Evolutionary conservation across 2,797 vertebrate species (phyloP).

Genomic region (Amphiprion clarkii): DNA sequence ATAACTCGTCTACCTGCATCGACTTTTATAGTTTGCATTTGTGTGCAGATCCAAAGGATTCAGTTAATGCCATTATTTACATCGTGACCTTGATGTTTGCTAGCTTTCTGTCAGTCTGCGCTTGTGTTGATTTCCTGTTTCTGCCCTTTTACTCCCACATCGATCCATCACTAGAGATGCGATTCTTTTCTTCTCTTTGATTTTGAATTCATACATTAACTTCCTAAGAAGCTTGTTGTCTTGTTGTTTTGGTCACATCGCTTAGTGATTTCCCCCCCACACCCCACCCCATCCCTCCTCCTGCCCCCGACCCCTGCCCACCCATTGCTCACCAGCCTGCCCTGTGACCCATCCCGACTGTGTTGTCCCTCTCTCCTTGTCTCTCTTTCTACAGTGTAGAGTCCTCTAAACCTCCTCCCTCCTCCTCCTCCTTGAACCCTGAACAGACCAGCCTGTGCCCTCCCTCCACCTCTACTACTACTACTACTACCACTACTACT

Average conservation of each 20-base stretch:
- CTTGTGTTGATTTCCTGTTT: conserved; percentile 69
- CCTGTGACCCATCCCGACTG: conserved; percentile 87
- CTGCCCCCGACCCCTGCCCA: conserved; percentile 6
- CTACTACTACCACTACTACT: conserved; percentile 77
- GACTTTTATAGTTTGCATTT: conserved; percentile 3
- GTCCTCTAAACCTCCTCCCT: conserved; percentile 98
- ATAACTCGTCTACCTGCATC: neutral
- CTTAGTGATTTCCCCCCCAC: conserved; percentile 75
- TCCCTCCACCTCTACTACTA: conserved; percentile 85
- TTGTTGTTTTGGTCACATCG: conserved; percentile 63
- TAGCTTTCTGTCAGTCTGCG: conserved; percentile 62
- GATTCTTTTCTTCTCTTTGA: neutral
- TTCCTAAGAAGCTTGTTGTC: conserved; percentile 48
- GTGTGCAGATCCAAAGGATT: conserved; percentile 1
- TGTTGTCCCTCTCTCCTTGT: conserved; percentile 87
- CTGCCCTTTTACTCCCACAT: conserved; percentile 61
- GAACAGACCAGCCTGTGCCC: conserved; percentile 97
- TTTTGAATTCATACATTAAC: conserved; percentile 17
- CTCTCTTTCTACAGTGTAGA: conserved; percentile 97
- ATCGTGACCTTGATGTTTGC: conserved; percentile 50
- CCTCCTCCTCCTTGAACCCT: conserved; percentile 93
- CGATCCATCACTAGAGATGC: conserved; percentile 40
- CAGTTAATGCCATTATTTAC: conserved; percentile 3
- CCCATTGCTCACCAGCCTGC: conserved; percentile 80
- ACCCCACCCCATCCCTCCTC: conserved; percentile 70